These are phyloP conservation scores for Eudyptes chrysolophus DNA, from an alignment of 2,113 vertebrate genomes.

Conservation along the genomic window DNA sequence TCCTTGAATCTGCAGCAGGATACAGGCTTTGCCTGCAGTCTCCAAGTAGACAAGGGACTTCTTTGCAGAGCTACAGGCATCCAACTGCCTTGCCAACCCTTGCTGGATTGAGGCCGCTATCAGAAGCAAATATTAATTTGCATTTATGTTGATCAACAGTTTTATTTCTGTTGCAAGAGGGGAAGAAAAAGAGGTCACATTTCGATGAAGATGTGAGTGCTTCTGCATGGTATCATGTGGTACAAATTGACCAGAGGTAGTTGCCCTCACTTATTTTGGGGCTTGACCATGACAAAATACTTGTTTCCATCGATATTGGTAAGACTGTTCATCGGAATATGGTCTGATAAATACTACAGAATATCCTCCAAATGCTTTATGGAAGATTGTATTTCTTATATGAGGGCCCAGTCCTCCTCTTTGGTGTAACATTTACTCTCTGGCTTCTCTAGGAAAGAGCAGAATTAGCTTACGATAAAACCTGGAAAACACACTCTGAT, in stretches of 20 bases:
- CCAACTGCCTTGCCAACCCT: not conserved
- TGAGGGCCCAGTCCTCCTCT: not conserved
- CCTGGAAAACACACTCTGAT: not conserved
- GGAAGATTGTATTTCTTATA: not conserved
- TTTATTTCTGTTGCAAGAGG: not conserved
- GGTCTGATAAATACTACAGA: not conserved
- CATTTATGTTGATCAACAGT: not conserved
- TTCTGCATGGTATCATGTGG: not conserved
- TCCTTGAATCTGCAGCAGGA: not conserved
- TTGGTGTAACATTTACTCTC: not conserved
- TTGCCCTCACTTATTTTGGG: not conserved
- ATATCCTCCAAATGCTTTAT: not conserved
- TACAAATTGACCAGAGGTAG: rapidly evolving
- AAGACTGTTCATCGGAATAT: not conserved
- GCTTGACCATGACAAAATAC: not conserved
- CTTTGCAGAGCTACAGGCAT: not conserved
- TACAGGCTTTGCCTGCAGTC: not conserved
- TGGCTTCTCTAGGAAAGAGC: not conserved
- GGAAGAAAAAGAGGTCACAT: not conserved
- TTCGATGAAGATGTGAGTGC: not conserved
- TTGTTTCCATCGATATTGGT: not conserved
- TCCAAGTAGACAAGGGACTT: not conserved
- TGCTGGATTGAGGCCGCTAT: not conserved
- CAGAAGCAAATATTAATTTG: not conserved
- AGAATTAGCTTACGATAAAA: not conserved